A percentile compares a stretch with the other conserved stretches of the same genome.
Evolutionary conservation across 2,113 vertebrate genomes (phyloP).

Genomic region (Cyprinodon brontotheroides): DNA sequence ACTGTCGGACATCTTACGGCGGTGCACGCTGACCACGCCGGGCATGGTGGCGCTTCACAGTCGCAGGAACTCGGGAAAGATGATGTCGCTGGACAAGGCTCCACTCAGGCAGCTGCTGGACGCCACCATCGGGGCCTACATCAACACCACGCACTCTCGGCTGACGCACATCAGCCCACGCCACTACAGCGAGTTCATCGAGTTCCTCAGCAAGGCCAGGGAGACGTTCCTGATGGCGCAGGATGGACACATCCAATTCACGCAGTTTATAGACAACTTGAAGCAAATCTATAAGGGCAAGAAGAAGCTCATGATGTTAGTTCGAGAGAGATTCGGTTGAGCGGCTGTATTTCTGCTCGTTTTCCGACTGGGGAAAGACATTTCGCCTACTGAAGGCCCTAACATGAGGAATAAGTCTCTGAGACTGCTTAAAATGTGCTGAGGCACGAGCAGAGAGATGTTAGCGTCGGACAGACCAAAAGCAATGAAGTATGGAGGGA

Average conservation of each 20-base stretch:
- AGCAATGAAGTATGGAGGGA: neutral
- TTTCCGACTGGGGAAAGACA: slow-evolving; percentile 82
- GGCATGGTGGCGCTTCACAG: slow-evolving; percentile 65
- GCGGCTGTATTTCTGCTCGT: slow-evolving; percentile 15
- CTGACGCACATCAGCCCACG: slow-evolving; percentile 73
- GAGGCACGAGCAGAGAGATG: neutral
- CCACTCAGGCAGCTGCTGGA: slow-evolving; percentile 72
- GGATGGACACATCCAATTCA: slow-evolving; percentile 70
- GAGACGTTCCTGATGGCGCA: slow-evolving; percentile 72
- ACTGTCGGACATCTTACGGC: slow-evolving; percentile 93
- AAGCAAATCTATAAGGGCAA: slow-evolving; percentile 76
- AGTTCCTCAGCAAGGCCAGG: slow-evolving; percentile 70
- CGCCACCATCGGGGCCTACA: slow-evolving; percentile 71
- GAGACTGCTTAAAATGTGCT: slow-evolving; percentile 4
- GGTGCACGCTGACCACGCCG: slow-evolving; percentile 91
- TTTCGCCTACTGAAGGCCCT: slow-evolving; percentile 14
- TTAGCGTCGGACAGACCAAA: neutral
- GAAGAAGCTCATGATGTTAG: slow-evolving; percentile 75
- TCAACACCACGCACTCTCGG: slow-evolving; percentile 71
- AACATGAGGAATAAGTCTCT: slow-evolving; percentile 7
- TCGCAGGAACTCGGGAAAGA: slow-evolving; percentile 70
- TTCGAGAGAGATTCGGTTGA: slow-evolving; percentile 69
- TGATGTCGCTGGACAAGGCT: slow-evolving; percentile 70
- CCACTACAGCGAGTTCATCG: slow-evolving; percentile 74
- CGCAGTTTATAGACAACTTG: slow-evolving; percentile 75